Evolutionary conservation across 2,888 invertebrate species (phyloP), one percentile per base, ranked within the genome.

Genomic region (Tetanocera ferruginea): DNA sequence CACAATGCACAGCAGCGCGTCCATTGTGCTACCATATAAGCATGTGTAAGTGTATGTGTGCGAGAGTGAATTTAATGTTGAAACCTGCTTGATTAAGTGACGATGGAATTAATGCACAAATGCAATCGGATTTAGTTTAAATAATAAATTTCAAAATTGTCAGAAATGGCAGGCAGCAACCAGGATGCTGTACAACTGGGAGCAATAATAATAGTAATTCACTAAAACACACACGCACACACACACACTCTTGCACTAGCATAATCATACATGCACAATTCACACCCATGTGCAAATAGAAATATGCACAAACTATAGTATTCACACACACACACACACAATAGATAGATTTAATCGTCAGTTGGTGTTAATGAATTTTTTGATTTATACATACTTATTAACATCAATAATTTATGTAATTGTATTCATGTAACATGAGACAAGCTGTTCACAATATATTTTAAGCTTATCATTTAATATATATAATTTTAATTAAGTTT

Each of bases 21-120:
- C 23, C 19, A 28, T 51, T 69, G 25, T 43, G 51, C 51, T 51
- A 19, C 11, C 69, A 11, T 60, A 28, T 43, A 23, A 49, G 23
- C 52, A 37, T 51, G 67, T 67, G 34, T 31, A 31, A 25, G 31
- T 67, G 74, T 9, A 31, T 51, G 31, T 67, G 67, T 67, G 3
- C 43, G n/a, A n/a, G 34, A 4, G 31, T 51, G 49, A 52, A 28
- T 62, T 57, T 62, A 70, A 60, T 76, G 76, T 64, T 64, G 71
- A 76, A 76, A 64, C 60, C 51, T n/a, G 62, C 64, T 76, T 76
- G 76, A 71, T 76, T 76, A 76, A 71, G 64, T 64, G 71, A 71
- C 64, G 76, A 76, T 71, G 64, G 37, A 52, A 76, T 60, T 60
- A 69, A 70, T 57, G 70, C 62, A 71, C 62, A 71, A 62, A 70